Evolutionary conservation across 2,113 vertebrate genomes (phyloP).

Genomic region (Electrona antarctica): DNA sequence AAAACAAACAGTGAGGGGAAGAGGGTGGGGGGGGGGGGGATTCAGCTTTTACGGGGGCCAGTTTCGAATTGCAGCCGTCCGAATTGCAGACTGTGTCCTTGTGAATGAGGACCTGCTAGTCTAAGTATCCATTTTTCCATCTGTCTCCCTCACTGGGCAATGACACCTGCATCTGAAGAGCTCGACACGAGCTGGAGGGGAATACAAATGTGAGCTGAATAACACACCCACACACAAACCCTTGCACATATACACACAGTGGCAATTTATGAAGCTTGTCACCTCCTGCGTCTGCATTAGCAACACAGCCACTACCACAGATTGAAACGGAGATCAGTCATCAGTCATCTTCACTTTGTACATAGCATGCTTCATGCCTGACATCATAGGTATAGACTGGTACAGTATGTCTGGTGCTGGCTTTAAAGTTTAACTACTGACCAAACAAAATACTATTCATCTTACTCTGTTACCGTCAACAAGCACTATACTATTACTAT

Average conservation of each 20-base stretch:
- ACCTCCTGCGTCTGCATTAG: slow-evolving; percentile 22
- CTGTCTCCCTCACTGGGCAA: slow-evolving; percentile 26
- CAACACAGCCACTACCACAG: slow-evolving; percentile 23
- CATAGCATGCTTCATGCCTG: slow-evolving; percentile 33
- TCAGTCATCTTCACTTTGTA: not conserved
- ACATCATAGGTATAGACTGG: slow-evolving; percentile 38
- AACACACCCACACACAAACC: slow-evolving; percentile 5
- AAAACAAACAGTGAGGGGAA: too few species aligned
- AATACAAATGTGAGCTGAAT: slow-evolving; percentile 43
- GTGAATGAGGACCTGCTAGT: slow-evolving; percentile 13
- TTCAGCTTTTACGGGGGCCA: too few species aligned
- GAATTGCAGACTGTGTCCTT: not conserved
- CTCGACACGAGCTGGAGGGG: slow-evolving; percentile 37
- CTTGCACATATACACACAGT: slow-evolving; percentile 1
- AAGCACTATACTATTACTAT: not conserved
- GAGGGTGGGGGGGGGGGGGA: too few species aligned
- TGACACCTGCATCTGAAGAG: slow-evolving; percentile 50
- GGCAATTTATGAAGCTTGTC: slow-evolving; percentile 44
- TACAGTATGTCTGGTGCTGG: not conserved
- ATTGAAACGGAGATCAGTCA: slow-evolving; percentile 21
- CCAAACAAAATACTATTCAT: slow-evolving; percentile 1
- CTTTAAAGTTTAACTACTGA: slow-evolving; percentile 8
- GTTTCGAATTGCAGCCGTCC: too few species aligned
- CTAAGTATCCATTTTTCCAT: slow-evolving; percentile 33
- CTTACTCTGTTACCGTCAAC: not conserved